Evolutionary conservation across 1,140 invertebrate genomes (phyloP).

Genomic region (Delia radicum): DNA sequence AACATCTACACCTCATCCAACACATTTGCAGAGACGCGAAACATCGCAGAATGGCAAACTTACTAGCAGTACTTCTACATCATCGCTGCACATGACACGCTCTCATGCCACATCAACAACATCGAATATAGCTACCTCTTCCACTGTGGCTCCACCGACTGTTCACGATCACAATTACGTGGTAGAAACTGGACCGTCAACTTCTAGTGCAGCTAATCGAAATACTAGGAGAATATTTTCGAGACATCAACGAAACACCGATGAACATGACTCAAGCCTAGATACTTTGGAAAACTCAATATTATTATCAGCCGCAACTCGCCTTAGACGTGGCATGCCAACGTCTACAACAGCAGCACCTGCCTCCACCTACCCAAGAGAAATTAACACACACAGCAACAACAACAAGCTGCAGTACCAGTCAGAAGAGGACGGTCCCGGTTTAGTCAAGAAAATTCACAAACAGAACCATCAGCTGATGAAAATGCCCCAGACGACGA

Average conservation of each 20-base stretch:
- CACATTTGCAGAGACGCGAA: conserved; percentile 34
- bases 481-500: conserved; percentile 33
- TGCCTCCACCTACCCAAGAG: background rate
- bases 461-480: conserved; percentile 33
- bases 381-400: background rate
- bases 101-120: conserved; percentile 52
- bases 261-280: conserved; percentile 47
- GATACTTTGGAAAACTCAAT: conserved; percentile 45
- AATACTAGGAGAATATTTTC: conserved; percentile 44
- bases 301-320: conserved; percentile 32
- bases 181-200: conserved; percentile 34
- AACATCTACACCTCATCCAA: conserved; percentile 37
- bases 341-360: conserved; percentile 36
- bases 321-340: conserved; percentile 44
- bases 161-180: conserved; percentile 53
- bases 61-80: conserved; percentile 25
- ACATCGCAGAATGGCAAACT: conserved; percentile 8
- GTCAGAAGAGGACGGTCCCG: conserved; percentile 40
- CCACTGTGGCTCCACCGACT: conserved; percentile 18
- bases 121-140: conserved; percentile 28
- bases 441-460: conserved; percentile 42
- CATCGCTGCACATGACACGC: conserved; percentile 47
- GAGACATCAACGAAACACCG: conserved; percentile 51
- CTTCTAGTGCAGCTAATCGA: conserved; percentile 30
- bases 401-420: background rate